These are phyloP conservation scores for Meloidogyne floridensis DNA, from an alignment of 1,140 invertebrate genomes.

Conservation along the genomic window DNA sequence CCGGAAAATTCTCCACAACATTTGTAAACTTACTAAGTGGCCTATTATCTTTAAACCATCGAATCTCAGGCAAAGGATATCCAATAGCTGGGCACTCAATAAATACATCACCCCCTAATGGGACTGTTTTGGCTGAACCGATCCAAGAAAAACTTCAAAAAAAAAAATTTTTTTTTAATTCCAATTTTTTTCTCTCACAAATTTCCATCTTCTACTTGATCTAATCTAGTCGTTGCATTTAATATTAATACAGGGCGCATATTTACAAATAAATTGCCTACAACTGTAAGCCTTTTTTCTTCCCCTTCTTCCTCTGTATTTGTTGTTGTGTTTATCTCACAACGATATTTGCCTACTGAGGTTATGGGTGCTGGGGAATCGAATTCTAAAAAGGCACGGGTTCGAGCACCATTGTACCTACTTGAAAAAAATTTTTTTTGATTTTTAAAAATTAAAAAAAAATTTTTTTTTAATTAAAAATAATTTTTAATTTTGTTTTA, in stretches of 20 bases:
- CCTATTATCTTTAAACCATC: constrained; percentile 30
- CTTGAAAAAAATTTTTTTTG: not conserved
- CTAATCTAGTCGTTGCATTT: constrained; percentile 24
- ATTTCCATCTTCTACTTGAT: constrained; percentile 19
- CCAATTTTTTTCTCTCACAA: not conserved
- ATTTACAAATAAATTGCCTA: constrained; percentile 34
- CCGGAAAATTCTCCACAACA: not conserved
- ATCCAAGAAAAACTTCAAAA: constrained; percentile 16
- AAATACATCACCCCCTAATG: constrained; percentile 9
- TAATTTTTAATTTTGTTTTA: too few relatives aligned
- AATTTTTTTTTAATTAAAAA: too few relatives aligned
- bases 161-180: not conserved
- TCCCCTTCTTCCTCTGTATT: not conserved
- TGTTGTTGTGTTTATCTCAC: constrained; percentile 27
- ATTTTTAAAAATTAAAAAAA: too few relatives aligned
- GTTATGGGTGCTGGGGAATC: constrained; percentile 21
- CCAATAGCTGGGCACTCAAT: constrained; percentile 26
- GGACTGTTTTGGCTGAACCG: constrained; percentile 10
- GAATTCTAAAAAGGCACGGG: constrained; percentile 29
- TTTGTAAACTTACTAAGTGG: constrained; percentile 27
- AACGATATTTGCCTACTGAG: constrained; percentile 31
- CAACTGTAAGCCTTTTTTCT: constrained; percentile 6
- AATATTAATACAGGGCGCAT: constrained; percentile 27
- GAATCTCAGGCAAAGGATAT: constrained; percentile 21
- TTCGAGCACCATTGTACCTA: constrained; percentile 18